A percentile compares a stretch with the other conserved stretches of the same genome.
phyloP scores from a whole-genome alignment of 2,888 invertebrate species.

The Bombyx huttoni region DNA sequence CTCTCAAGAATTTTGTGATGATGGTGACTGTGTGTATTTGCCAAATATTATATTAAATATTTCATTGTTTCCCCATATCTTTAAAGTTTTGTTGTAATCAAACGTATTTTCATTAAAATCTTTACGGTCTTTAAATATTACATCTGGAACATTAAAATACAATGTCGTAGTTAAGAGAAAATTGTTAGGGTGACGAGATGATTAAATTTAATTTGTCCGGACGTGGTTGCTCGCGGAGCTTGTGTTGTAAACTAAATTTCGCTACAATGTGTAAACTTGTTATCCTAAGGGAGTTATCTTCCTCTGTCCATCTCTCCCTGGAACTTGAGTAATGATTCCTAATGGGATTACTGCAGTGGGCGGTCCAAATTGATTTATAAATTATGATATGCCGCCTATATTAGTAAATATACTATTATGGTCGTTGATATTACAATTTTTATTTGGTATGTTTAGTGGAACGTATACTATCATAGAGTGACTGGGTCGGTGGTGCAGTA shows the following conservation, averaged over 20 bases:
- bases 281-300: conserved; percentile 15
- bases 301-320: conserved; percentile 4
- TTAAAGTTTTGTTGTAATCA: too few species aligned
- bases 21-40: too few species aligned
- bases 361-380: background rate
- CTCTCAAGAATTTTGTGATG: too few species aligned
- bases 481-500: too few species aligned
- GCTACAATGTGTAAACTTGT: conserved; percentile 19
- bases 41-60: too few species aligned
- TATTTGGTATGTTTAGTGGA: too few species aligned
- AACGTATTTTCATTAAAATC: too few species aligned
- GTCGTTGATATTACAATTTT: too few species aligned
- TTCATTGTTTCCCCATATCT: too few species aligned
- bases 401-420: background rate
- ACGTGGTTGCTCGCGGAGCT: conserved; percentile 14
- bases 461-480: too few species aligned
- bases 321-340: conserved; percentile 13
- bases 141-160: too few species aligned
- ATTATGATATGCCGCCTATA: background rate
- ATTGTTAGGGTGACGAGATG: conserved; percentile 11
- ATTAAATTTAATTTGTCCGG: conserved; percentile 21
- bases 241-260: conserved; percentile 12
- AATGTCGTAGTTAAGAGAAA: background rate
- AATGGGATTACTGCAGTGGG: conserved; percentile 2
- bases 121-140: too few species aligned